Evolutionary conservation across 2,113 vertebrate genomes (phyloP), one percentile per base, ranked within the genome.

Genomic region (Ornithorhynchus anatinus): DNA sequence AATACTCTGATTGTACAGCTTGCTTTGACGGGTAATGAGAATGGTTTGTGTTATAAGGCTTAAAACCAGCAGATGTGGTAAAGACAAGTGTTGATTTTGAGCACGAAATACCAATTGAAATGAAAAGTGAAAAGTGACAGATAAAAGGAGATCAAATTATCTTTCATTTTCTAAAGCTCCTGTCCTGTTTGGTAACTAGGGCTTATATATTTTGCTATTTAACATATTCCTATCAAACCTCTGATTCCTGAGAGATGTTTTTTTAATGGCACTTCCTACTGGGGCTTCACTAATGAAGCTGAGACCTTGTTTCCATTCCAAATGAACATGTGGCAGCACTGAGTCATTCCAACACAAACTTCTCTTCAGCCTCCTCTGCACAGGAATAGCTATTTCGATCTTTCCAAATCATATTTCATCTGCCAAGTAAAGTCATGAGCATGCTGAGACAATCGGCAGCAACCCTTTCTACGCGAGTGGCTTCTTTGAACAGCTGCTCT

Each of bases 401-500:
- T 83, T 87, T 85, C 4, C 9, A 71, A 73, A 67, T 77, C 1
- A 0, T 17, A 62, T 72, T 75, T 51, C 15, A 54, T 29, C 39
- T 43, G 35, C 8, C 68, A 1, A 2, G 71, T 59, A 72, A 74
- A 56, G 50, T 37, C 78, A 77, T 69, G 14, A 56, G 7, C 51
- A 31, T 0, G 0, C 62, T 73, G 70, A 84, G 72, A 65, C 42
- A 75, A 62, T 52, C 77, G 72, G 69, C 67, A 72, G 23, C 70
- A 54, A 71, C 56, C 31, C 59, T 72, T 29, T 51, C 64, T 63
- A 43, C 50, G 77, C 25, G 66, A 81, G 50, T 72, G 69, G 17
- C 50, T 76, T 79, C 50, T 72, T 79, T 47, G 43, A 89, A 63
- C 47, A 57, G 47, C 62, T 74, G 58, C 32, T 73, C 63, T 52